phyloP scores from a whole-genome alignment of 2,113 vertebrate genomes.

The Isurus oxyrinchus region DNA sequence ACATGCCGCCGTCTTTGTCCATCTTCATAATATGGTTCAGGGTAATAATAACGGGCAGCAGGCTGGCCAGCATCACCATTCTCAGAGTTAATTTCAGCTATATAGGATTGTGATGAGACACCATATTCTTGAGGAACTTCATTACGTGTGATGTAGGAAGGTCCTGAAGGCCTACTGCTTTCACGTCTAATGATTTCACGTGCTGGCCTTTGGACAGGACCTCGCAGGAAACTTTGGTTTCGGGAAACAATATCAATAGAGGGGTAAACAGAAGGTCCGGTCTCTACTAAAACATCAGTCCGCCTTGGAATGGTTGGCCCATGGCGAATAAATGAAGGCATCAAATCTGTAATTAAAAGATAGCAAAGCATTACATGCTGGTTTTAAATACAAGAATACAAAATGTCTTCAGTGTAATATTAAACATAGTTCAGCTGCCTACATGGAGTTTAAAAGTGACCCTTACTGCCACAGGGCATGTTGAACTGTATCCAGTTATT shows the following conservation, averaged over 20 bases:
- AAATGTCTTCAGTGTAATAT: not conserved
- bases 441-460: not conserved
- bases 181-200: slow-evolving; percentile 80
- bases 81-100: slow-evolving; percentile 70
- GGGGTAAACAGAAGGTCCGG: slow-evolving; percentile 60
- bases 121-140: slow-evolving; percentile 82
- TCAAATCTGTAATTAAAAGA: slow-evolving; percentile 68
- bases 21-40: slow-evolving; percentile 74
- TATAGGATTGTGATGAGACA: slow-evolving; percentile 78
- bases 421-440: not conserved
- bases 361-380: not conserved
- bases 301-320: slow-evolving; percentile 91
- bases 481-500: not conserved
- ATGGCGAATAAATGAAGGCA: slow-evolving; percentile 98
- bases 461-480: not conserved
- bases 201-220: slow-evolving; percentile 67
- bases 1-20: slow-evolving; percentile 64
- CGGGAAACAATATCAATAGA: slow-evolving; percentile 59
- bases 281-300: slow-evolving; percentile 75
- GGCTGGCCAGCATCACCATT: slow-evolving; percentile 69
- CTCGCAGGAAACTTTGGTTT: slow-evolving; percentile 81
- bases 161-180: slow-evolving; percentile 85
- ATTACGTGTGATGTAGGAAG: slow-evolving; percentile 75
- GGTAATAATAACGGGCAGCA: slow-evolving; percentile 67
- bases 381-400: not conserved